These are phyloP conservation scores for Donacobius atricapilla DNA, from an alignment of 2,113 vertebrate genomes.

Conservation along the genomic window DNA sequence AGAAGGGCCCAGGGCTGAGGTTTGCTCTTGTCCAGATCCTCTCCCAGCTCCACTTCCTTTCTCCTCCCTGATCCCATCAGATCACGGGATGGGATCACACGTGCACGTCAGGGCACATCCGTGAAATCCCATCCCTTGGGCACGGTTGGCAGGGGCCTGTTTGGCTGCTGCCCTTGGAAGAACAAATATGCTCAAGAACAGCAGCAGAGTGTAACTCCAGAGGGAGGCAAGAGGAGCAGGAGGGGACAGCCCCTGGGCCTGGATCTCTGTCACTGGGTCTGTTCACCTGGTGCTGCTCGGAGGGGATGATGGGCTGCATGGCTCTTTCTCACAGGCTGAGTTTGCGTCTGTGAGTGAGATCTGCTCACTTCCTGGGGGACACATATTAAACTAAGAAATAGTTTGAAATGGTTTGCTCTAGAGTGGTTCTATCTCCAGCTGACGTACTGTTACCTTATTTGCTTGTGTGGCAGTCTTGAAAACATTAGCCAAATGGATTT, in stretches of 20 bases:
- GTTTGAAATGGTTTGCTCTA: neutral
- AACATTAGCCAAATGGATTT: slow-evolving; percentile 54
- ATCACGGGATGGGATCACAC: neutral
- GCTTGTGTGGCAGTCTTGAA: neutral
- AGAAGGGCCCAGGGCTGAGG: neutral
- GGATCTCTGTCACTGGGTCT: neutral
- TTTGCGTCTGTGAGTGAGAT: neutral
- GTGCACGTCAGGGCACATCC: neutral
- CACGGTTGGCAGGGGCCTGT: neutral
- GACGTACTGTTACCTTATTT: neutral
- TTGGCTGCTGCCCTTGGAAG: neutral
- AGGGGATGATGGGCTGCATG: neutral
- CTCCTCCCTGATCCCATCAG: neutral
- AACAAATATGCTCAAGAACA: neutral
- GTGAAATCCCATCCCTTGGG: neutral
- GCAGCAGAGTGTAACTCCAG: neutral
- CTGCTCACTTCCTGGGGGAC: neutral
- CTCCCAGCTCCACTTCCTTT: neutral
- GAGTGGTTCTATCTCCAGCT: neutral
- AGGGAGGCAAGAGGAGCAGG: neutral
- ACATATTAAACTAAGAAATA: neutral
- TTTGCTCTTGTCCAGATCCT: neutral
- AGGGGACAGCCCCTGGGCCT: neutral
- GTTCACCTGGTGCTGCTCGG: neutral
- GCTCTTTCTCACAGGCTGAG: neutral